Evolutionary conservation across 2,888 invertebrate genomes (phyloP).

Genomic region (Hyppa rectilinea): DNA sequence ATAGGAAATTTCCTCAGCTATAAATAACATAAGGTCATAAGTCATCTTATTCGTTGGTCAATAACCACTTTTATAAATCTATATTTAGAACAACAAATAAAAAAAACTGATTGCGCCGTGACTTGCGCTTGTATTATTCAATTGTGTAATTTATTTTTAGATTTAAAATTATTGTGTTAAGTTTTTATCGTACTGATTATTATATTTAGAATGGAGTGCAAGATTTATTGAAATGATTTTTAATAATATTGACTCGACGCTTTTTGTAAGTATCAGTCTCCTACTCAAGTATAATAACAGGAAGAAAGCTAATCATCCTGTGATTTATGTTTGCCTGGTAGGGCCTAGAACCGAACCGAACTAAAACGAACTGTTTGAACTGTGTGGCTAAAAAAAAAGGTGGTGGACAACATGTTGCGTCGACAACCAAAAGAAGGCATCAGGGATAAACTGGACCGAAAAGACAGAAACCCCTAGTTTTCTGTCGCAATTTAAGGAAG

Average conservation of each 20-base stretch:
- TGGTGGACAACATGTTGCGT: neutral
- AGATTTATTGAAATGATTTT: constrained; percentile 5
- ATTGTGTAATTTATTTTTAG: constrained; percentile 37
- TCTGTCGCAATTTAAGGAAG: neutral
- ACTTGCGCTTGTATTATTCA: constrained; percentile 40
- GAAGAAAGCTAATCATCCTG: neutral
- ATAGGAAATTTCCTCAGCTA: constrained; percentile 49
- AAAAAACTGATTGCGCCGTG: constrained; percentile 39
- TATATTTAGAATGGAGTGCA: constrained; percentile 22
- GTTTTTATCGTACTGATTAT: constrained; percentile 30
- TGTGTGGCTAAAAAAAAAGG: neutral
- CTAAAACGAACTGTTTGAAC: too few species aligned
- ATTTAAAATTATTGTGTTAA: constrained; percentile 9
- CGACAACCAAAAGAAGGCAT: neutral
- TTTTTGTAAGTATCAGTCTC: neutral
- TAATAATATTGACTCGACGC: neutral
- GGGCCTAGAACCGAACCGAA: neutral
- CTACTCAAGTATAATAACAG: neutral
- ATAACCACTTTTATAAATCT: constrained; percentile 30
- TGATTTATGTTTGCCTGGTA: constrained; percentile 9
- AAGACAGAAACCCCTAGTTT: neutral
- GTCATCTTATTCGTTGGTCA: constrained; percentile 28
- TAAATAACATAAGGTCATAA: constrained; percentile 47
- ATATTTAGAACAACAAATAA: constrained; percentile 24
- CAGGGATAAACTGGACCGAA: neutral